Conservation (phyloP, 2,113 vertebrate genomes). For the Hemiprocne comata region DNA sequence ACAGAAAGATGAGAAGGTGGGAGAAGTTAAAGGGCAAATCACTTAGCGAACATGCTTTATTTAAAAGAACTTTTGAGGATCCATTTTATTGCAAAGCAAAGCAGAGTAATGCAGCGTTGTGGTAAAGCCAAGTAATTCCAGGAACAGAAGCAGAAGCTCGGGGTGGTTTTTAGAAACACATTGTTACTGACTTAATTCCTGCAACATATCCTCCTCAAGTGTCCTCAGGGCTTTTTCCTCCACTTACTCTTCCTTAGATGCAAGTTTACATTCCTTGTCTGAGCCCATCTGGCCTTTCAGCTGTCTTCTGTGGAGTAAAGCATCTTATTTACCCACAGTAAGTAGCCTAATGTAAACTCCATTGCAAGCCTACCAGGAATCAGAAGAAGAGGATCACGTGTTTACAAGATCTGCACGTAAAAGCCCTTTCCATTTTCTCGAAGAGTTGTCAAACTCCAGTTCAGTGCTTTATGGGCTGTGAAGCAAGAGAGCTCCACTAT, state of each 20-base stretch:
- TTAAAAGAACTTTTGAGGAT: background rate
- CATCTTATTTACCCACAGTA: background rate
- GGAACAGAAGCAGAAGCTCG: background rate
- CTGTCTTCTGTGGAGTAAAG: background rate
- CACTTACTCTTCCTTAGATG: too few relatives aligned
- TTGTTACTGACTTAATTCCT: background rate
- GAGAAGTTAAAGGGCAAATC: background rate
- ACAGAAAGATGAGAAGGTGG: background rate
- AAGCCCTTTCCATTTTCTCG: background rate
- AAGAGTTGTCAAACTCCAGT: background rate
- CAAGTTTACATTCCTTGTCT: too few relatives aligned
- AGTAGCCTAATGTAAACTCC: background rate
- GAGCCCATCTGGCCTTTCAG: background rate
- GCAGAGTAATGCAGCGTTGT: background rate
- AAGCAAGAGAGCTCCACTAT: background rate
- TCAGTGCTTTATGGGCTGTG: background rate
- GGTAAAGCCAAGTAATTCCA: background rate
- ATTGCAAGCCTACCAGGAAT: background rate
- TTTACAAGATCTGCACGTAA: background rate
- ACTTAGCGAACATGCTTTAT: background rate
- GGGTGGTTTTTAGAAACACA: background rate
- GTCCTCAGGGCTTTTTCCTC: too few relatives aligned
- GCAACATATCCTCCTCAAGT: background rate
- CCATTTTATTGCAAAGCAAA: background rate
- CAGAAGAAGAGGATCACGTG: background rate